Evolutionary conservation across 2,797 vertebrate species (phyloP).

Genomic region (Arvicola amphibius): DNA sequence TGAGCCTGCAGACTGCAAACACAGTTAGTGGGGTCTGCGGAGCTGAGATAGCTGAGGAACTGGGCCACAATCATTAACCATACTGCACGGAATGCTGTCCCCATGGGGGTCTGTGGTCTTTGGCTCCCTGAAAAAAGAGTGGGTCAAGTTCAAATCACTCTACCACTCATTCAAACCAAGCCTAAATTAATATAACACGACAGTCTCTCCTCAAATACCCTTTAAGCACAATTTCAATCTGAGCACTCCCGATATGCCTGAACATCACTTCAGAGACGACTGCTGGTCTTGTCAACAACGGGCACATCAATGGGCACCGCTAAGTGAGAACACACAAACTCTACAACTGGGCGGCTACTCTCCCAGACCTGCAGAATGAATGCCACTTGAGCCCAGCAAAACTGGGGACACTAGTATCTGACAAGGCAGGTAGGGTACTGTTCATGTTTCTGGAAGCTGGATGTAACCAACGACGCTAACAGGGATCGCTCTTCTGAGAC

Average conservation of each 20-base stretch:
- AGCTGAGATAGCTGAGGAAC: not conserved
- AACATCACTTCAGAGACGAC: not conserved
- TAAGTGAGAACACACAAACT: constrained; percentile 15
- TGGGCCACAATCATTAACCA: constrained; percentile 2
- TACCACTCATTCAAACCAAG: accelerated
- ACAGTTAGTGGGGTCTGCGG: not conserved
- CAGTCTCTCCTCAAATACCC: not conserved
- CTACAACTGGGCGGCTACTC: not conserved
- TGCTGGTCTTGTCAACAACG: not conserved
- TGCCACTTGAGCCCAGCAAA: not conserved
- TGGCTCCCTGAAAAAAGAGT: not conserved
- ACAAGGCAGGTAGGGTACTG: not conserved
- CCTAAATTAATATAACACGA: not conserved
- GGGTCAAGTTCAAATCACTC: not conserved
- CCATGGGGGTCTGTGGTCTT: not conserved
- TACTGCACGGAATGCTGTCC: not conserved
- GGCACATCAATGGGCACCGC: not conserved
- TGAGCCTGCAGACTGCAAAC: not conserved
- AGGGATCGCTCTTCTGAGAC: not conserved
- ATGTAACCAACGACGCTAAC: not conserved
- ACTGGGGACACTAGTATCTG: not conserved
- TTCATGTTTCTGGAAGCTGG: not conserved
- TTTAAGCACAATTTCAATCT: constrained; percentile 1
- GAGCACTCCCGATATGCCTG: not conserved
- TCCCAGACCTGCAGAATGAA: not conserved